Evolutionary conservation across 2,113 vertebrate genomes (phyloP), one percentile per base, ranked within the genome.

Genomic region (Bufo bufo): DNA sequence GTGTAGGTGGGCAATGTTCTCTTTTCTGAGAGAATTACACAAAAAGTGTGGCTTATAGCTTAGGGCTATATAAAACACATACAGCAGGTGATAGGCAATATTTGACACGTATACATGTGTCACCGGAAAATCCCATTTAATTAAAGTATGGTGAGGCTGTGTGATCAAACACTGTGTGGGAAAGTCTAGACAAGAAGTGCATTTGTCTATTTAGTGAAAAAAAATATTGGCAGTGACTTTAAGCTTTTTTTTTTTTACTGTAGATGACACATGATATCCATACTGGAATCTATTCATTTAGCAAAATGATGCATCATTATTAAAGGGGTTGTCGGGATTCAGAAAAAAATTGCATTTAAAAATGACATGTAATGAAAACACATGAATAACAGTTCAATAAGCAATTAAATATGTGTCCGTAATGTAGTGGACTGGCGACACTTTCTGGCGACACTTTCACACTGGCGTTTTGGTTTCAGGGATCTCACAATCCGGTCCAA

Each of bases 111-210:
- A 87, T 7, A 71, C 80, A 45, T 54, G 80, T 88, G 80, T 88
- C 87, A 88, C 61, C 19, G 87, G 87, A 84, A 84, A 87, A 74
- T 82, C 86, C 86, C 56, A 82, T 33, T 11, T 63, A 61, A 43
- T 74, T 59, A 63, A 63, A 54, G 79, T 77, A 77, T 82, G 47
- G 16, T 12, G n/a, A 63, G 61, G 16, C 61, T 81, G 63, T 79
- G 23, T 6, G 47, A 81, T 69, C 8, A 81, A 77, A 88, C 77
- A 87, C 59, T 88, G 81, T 77, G 87, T 88, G 87, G 87, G 87
- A 77, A 77, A 71, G 87, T 88, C 87, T 84, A 88, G 87, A 88
- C 87, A 84, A 77, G 69, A 14, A 54, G 47, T 14, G 20, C n/a
- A 54, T 3, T 71, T 33, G 49, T 8, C 82, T 74, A 10, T 19